phyloP scores from a whole-genome alignment of 2,797 vertebrate genomes.

The Syndactyla subalaris region DNA sequence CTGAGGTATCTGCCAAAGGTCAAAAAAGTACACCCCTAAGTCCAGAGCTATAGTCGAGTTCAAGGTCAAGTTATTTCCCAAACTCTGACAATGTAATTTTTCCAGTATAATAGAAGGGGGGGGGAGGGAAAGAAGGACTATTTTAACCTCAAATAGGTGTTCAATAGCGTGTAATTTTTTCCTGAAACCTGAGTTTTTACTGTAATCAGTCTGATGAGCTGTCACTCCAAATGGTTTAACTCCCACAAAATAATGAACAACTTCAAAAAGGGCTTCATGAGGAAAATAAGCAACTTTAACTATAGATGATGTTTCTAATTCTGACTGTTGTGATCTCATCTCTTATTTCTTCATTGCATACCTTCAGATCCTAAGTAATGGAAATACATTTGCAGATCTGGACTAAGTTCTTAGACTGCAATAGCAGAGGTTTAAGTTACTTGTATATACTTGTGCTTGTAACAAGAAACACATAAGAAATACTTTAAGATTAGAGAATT shows the following conservation, averaged over 20 bases:
- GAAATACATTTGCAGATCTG: constrained; percentile 10
- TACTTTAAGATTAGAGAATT: neutral
- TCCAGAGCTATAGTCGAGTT: neutral
- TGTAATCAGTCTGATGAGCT: constrained; percentile 3
- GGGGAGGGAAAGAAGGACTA: neutral
- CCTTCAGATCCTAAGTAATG: constrained; percentile 19
- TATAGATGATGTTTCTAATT: constrained; percentile 20
- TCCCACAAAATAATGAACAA: constrained; percentile 22
- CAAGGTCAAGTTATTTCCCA: neutral
- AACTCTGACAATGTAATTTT: neutral
- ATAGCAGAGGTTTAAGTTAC: neutral
- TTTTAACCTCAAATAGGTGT: neutral
- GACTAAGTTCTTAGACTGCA: neutral
- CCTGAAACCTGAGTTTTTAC: neutral
- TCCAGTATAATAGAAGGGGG: neutral
- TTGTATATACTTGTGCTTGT: neutral
- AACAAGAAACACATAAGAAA: neutral
- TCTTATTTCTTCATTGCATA: constrained; percentile 22
- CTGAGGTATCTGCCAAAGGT: neutral
- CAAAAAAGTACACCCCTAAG: neutral
- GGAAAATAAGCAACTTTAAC: constrained; percentile 1
- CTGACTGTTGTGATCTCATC: constrained; percentile 24
- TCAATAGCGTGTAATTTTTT: neutral
- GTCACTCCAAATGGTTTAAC: neutral
- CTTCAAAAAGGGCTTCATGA: neutral